Conservation (phyloP, 2,113 vertebrate genomes). For the Triplophysa siluroides region DNA sequence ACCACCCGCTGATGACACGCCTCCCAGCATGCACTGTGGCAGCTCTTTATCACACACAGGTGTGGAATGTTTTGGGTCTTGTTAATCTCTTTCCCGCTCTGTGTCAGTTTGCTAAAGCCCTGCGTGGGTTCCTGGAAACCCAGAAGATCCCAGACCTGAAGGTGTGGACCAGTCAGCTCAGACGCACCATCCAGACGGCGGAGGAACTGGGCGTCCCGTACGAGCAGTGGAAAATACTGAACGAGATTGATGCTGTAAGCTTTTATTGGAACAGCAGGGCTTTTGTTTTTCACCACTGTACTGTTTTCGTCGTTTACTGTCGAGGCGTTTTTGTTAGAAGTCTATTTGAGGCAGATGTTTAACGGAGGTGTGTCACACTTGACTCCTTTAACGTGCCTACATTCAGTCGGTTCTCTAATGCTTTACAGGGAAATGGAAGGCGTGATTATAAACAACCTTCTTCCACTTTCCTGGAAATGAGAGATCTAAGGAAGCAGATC, state of each 20-base stretch:
- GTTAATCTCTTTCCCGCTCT: background rate
- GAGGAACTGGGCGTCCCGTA: conserved; percentile 89
- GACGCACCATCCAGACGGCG: conserved; percentile 92
- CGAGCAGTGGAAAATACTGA: conserved; percentile 98
- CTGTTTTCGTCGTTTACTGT: background rate
- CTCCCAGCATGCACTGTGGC: background rate
- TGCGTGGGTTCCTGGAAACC: conserved; percentile 83
- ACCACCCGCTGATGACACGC: no score
- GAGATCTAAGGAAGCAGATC: background rate
- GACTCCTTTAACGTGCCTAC: background rate
- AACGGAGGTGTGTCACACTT: background rate
- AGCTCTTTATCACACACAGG: background rate
- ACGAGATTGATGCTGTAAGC: conserved; percentile 93
- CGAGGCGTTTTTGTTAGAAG: background rate
- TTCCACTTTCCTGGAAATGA: background rate
- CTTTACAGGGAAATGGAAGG: no score
- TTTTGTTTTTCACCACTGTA: background rate
- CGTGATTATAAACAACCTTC: background rate
- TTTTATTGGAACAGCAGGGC: background rate
- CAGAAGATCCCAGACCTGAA: conserved; percentile 90
- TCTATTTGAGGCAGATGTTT: conserved; percentile 18
- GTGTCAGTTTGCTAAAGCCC: conserved; percentile 79
- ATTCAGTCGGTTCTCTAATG: background rate
- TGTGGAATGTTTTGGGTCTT: background rate
- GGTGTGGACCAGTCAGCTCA: conserved; percentile 97